Conservation (phyloP, 1,140 invertebrate genomes). For the Dendrolimus kikuchii region DNA sequence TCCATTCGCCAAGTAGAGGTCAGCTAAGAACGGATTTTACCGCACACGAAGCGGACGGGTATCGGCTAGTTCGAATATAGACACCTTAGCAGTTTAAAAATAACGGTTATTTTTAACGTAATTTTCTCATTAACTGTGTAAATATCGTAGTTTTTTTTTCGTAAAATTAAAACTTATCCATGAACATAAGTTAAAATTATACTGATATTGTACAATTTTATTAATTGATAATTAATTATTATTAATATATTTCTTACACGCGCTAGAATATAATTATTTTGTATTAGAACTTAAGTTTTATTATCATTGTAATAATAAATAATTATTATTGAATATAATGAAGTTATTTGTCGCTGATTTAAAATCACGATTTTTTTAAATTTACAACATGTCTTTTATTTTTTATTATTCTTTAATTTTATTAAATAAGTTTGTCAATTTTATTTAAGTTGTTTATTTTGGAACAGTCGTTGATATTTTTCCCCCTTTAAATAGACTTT, state of each 20-base stretch:
- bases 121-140: too few species aligned
- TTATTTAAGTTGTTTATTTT: too few species aligned
- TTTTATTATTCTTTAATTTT: conserved; percentile 30
- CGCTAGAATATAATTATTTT: conserved; percentile 24
- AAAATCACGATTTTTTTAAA: conserved; percentile 37
- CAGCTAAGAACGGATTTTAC: too few species aligned
- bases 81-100: too few species aligned
- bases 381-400: conserved; percentile 12
- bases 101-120: too few species aligned
- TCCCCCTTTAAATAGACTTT: too few species aligned
- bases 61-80: background rate
- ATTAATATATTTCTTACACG: conserved; percentile 48
- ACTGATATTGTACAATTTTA: conserved; percentile 41
- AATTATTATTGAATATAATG: conserved; percentile 8
- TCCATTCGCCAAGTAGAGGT: too few species aligned
- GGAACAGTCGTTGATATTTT: too few species aligned
- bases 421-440: conserved; percentile 1
- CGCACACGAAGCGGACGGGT: too few species aligned
- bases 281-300: conserved; percentile 34
- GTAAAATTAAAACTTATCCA: too few species aligned
- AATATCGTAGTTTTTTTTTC: too few species aligned
- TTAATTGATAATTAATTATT: conserved; percentile 17
- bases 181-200: conserved; percentile 12
- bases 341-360: conserved; percentile 36
- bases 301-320: too few species aligned